Evolutionary conservation across 2,797 vertebrate genomes (phyloP), one percentile per base, ranked within the genome.

Genomic region (Aldrovandia affinis): DNA sequence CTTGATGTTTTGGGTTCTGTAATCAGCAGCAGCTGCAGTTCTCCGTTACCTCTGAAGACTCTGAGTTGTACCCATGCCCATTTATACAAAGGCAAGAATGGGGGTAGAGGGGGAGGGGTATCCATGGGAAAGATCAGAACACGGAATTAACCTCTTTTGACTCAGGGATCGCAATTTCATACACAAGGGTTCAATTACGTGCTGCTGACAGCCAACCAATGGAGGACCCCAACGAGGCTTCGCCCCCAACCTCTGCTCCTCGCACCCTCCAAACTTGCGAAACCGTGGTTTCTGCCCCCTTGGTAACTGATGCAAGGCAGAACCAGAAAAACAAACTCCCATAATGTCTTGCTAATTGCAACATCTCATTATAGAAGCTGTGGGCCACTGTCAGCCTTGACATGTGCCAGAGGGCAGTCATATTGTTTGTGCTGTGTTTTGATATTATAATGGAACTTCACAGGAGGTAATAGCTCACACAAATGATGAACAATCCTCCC

Each of bases 11-110:
- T 55, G 63, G 68, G 65, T 61, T 78, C 4, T 81, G 20, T 90
- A 90, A 90, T 86, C 78, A 83, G 84, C 55, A 81, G 68, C 89
- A 90, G 88, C 87, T 89, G 87, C 42, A 50, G 79, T 80, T 83
- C 28, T 9, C 81, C 77, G 78, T 57, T 78, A 77, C 68, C 81
- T 83, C 77, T 78, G 5, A 47, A 84, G 81, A 84, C 15, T 33
- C 55, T 68, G 54, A 83, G 84, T 65, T 55, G 63, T 81, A 63
- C 61, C 81, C 82, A 84, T 86, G 81, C 75, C 39, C 79, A 80
- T 75, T 85, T 80, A 82, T 83, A 83, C 83, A 86, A 85, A 84
- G 80, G 52, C 80, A 85, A 30, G 82, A 30, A 77, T 20, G 52
- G 47, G 39, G 73, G 61, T 61, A 55, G 15, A 30, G 36, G 68